A percentile compares a stretch with the other conserved stretches of the same genome.
phyloP scores from a whole-genome alignment of 2,888 invertebrate species.

The Polymixis flavicincta region DNA sequence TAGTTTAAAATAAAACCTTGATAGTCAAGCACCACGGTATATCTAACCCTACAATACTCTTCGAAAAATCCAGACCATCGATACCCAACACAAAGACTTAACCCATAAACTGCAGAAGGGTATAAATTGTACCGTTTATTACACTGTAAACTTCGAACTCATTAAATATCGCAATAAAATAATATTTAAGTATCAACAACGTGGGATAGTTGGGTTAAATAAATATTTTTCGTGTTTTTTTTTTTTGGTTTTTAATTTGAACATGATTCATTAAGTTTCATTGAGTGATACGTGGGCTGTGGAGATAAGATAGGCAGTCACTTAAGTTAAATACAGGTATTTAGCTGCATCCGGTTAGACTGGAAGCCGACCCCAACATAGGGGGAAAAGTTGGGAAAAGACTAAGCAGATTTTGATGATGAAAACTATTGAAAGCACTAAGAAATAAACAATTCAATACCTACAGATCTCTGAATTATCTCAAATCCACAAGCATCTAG shows the following conservation, averaged over 20 bases:
- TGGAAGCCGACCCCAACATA: too few species aligned
- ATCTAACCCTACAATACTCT: slow-evolving; percentile 61
- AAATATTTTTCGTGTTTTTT: slow-evolving; percentile 51
- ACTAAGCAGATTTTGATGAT: too few species aligned
- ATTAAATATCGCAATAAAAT: slow-evolving; percentile 85
- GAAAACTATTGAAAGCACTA: not conserved
- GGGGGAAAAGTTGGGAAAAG: too few species aligned
- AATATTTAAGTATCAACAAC: slow-evolving; percentile 70
- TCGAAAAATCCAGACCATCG: slow-evolving; percentile 46
- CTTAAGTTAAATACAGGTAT: too few species aligned
- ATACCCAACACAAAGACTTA: slow-evolving; percentile 69
- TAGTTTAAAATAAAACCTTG: too few species aligned
- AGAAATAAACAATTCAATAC: not conserved
- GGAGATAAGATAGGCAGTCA: too few species aligned
- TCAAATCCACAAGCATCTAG: not conserved
- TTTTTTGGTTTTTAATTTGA: slow-evolving; percentile 7
- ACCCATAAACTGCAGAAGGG: slow-evolving; percentile 71
- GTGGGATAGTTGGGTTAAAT: slow-evolving; percentile 68
- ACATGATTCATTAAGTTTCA: slow-evolving; percentile 32
- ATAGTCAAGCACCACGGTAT: slow-evolving; percentile 1
- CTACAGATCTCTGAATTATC: not conserved
- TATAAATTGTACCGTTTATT: slow-evolving; percentile 69
- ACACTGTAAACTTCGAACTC: slow-evolving; percentile 75
- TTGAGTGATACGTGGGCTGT: not conserved
- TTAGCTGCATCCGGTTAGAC: too few species aligned